Conservation (phyloP, 1,140 invertebrate genomes). For the Linepithema humile region DNA sequence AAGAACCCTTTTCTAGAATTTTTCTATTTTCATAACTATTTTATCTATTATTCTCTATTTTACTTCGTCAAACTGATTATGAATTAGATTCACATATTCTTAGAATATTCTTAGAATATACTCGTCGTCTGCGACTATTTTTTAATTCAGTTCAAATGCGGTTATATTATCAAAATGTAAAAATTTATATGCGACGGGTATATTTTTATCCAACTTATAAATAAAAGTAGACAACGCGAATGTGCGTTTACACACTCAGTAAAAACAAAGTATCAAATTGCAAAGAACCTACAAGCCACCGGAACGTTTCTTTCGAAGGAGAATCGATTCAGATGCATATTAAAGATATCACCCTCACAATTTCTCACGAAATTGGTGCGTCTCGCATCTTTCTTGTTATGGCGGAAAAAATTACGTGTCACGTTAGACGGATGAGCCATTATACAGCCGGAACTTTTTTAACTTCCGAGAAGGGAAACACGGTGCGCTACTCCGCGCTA, state of each 20-base stretch:
- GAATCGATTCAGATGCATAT: slow-evolving; percentile 1
- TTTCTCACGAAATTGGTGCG: not conserved
- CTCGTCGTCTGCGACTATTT: not conserved
- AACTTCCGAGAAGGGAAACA: slow-evolving; percentile 10
- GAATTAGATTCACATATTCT: not conserved
- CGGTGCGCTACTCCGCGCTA: not conserved
- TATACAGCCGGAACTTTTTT: slow-evolving; percentile 17
- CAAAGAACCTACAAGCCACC: not conserved
- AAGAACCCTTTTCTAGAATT: not conserved
- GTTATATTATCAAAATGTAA: not conserved
- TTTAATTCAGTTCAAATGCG: not conserved
- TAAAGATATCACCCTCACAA: slow-evolving; percentile 9
- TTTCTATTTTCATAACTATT: not conserved
- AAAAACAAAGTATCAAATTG: slow-evolving; percentile 18
- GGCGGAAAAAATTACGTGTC: slow-evolving; percentile 25
- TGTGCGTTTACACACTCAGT: not conserved
- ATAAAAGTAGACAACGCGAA: not conserved
- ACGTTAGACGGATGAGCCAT: slow-evolving; percentile 18
- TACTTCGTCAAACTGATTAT: not conserved
- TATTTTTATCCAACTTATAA: not conserved
- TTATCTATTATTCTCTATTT: not conserved
- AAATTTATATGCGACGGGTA: not conserved
- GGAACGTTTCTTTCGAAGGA: not conserved
- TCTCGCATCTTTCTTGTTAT: not conserved
- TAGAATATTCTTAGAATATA: slow-evolving; percentile 11